Base-by-base conservation (phyloP, 2,113 vertebrate genomes). In the Alouatta palliata region DNA sequence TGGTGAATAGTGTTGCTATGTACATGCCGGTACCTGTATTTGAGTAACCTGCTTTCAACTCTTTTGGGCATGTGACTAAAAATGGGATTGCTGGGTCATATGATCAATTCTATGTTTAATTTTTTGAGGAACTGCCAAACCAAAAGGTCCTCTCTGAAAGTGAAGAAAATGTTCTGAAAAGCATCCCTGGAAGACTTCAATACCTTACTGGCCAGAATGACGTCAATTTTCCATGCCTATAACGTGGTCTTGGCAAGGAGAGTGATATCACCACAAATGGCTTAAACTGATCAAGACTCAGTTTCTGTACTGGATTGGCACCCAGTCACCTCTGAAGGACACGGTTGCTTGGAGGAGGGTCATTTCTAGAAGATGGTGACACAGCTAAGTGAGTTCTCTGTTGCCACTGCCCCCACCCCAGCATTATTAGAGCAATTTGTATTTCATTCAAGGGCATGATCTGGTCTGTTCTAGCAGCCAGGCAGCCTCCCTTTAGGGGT, bases 331-430 rank as follows among this genome's bases (percentile, higher is more conserved):
- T 68, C 52, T 11, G 35, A 70, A 86, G 47, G 35, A 71, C 61
- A 58, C 5, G 0, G n/a, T 52, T 4, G 9, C 35, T 83, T 16
- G 64, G n/a, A 82, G 37, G 68, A 52, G 14, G 14, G 56, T 58
- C 79, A 52, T 89, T 92, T 89, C 61, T 37, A 87, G 95, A 61
- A 91, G 81, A n/a, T 32, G 30, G 75, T 43, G 47, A 82, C 20
- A 8, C 7, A 47, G 79, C 32, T 54, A 66, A 37, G 35, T 76
- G 80, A 58, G 68, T 14, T 66, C 54, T 76, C 40, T 30, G n/a
- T 20, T 32, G 10, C 37, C 20, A 32, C n/a, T 2, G 52, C 16
- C 47, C 49, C 49, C 49, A 4, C 11, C 71, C 27, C 4, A 8
- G 11, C 45, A 19, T 40, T n/a, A 54, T 56, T 16, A 61, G 47